These are phyloP conservation scores for Dipodomys ordii DNA, from an alignment of 2,113 vertebrate genomes.

Conservation along the genomic window DNA sequence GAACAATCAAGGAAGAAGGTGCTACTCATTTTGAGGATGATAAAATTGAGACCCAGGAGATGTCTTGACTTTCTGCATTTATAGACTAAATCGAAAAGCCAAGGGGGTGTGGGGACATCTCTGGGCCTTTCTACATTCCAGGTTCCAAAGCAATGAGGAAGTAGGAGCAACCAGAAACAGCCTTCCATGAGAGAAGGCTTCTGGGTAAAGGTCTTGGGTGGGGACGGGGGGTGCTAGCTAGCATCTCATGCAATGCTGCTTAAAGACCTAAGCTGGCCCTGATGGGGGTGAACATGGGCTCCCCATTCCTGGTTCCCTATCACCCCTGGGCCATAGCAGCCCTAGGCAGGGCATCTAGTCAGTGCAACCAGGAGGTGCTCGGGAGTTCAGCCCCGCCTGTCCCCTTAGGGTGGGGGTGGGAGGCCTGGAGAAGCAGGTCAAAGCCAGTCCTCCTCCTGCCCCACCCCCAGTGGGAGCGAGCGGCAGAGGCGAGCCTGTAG, in stretches of 20 bases:
- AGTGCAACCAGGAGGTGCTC: constrained; percentile 65
- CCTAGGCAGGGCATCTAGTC: not conserved
- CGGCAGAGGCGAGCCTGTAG: constrained; percentile 80
- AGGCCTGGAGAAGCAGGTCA: constrained; percentile 80
- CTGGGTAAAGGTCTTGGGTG: not conserved
- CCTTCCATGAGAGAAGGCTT: not conserved
- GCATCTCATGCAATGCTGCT: not conserved
- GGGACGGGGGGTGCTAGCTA: not conserved
- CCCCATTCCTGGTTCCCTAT: not conserved
- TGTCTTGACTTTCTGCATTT: not conserved
- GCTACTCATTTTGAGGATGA: not conserved
- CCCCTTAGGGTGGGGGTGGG: constrained; percentile 21
- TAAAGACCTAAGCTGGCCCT: not conserved
- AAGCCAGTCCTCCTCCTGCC: constrained; percentile 76
- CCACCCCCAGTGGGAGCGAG: constrained; percentile 73
- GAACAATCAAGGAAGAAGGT: not conserved
- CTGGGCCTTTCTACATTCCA: not conserved
- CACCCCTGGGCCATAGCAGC: not conserved
- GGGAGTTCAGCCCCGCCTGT: constrained; percentile 77
- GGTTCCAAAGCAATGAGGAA: not conserved
- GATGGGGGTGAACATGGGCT: not conserved
- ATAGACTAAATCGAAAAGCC: not conserved
- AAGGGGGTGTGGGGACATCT: not conserved
- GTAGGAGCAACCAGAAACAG: not conserved
- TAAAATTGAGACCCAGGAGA: not conserved